These are phyloP conservation scores for Notodonta dromedarius DNA, from an alignment of 2,888 invertebrate genomes.

Conservation along the genomic window DNA sequence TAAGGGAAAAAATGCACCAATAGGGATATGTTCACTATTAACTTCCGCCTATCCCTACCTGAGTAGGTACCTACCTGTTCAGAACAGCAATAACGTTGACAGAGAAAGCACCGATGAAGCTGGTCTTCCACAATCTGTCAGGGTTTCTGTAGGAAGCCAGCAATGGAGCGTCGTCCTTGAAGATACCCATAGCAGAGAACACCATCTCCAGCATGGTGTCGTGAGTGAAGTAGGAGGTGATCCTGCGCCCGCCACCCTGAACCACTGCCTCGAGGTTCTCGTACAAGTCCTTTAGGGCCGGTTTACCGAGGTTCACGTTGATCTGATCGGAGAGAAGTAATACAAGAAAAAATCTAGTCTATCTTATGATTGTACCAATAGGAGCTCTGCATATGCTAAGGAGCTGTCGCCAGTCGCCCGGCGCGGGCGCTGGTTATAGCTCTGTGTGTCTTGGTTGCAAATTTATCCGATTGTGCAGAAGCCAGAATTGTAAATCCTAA, in stretches of 20 bases:
- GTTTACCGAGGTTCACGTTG: constrained; percentile 87
- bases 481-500: no score
- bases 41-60: no score
- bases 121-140: constrained; percentile 87
- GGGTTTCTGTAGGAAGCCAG: constrained; percentile 81
- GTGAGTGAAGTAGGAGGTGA: constrained; percentile 88
- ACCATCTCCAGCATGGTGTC: constrained; percentile 86
- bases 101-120: constrained; percentile 87
- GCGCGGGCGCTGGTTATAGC: no score
- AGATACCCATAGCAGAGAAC: constrained; percentile 86
- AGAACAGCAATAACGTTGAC: constrained; percentile 90
- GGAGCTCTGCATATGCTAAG: no score
- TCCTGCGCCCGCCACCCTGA: constrained; percentile 63
- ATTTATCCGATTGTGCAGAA: no score
- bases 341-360: not conserved
- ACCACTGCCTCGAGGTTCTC: constrained; percentile 70
- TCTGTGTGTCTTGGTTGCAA: no score
- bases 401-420: no score
- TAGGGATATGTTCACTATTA: no score
- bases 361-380: no score
- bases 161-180: constrained; percentile 83
- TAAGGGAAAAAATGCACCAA: no score
- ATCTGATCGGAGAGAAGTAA: constrained; percentile 55
- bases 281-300: constrained; percentile 87
- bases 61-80: constrained; percentile 81